phyloP scores from a whole-genome alignment of 2,888 invertebrate species.

The Drosophila mayaguana region DNA sequence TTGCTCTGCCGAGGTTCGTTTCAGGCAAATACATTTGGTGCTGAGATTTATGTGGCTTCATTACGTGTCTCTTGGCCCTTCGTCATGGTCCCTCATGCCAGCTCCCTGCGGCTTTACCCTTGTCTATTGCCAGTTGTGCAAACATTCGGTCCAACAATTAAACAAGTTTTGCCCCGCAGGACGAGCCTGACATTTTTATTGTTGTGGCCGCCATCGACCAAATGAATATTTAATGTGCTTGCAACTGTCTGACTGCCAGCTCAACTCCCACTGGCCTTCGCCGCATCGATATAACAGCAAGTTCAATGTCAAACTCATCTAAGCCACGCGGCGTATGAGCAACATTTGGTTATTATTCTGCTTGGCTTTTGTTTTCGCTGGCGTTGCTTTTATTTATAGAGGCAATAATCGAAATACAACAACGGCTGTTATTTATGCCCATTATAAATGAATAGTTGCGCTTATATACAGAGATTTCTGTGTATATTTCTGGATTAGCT shows the following conservation, averaged over 20 bases:
- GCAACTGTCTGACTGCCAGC: neutral
- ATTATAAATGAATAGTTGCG: constrained; percentile 33
- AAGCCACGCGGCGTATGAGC: constrained; percentile 49
- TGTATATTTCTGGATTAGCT: constrained; percentile 43
- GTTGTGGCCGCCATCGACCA: constrained; percentile 64
- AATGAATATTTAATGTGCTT: constrained; percentile 74
- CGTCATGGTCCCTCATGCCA: neutral
- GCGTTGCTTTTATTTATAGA: constrained; percentile 49
- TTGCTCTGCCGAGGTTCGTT: constrained; percentile 39
- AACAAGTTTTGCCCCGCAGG: constrained; percentile 53
- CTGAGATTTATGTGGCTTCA: constrained; percentile 78
- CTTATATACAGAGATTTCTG: constrained; percentile 12
- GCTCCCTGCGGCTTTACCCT: constrained; percentile 8
- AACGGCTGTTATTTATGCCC: constrained; percentile 43
- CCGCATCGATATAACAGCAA: constrained; percentile 64
- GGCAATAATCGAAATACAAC: constrained; percentile 52
- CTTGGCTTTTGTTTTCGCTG: constrained; percentile 17
- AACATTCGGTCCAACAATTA: constrained; percentile 70
- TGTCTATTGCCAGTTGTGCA: constrained; percentile 41
- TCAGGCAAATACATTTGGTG: constrained; percentile 74
- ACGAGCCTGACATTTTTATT: constrained; percentile 66
- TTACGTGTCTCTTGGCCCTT: constrained; percentile 39
- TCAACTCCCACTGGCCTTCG: constrained; percentile 50
- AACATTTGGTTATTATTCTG: constrained; percentile 8
- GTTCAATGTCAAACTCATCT: constrained; percentile 73